Evolutionary conservation across 2,113 vertebrate genomes (phyloP).

Genomic region (Camarhynchus parvulus): DNA sequence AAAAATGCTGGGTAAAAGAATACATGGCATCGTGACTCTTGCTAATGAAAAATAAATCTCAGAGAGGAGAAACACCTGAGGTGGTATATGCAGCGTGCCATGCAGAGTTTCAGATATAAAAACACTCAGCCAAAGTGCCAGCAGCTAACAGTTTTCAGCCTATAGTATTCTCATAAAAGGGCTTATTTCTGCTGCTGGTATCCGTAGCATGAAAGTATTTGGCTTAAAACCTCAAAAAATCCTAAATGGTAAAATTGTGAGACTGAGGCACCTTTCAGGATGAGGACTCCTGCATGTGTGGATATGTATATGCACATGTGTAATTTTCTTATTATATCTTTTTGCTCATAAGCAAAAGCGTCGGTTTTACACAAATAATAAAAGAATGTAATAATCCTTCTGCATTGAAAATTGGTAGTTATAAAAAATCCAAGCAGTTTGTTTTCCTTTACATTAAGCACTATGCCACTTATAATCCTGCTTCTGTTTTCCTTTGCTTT

Average conservation of each 20-base stretch:
- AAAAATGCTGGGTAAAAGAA: not conserved
- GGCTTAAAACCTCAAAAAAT: not conserved
- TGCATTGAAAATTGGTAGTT: conserved; percentile 29
- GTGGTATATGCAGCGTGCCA: fast-evolving
- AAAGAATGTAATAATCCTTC: conserved; percentile 14
- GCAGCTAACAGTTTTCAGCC: not conserved
- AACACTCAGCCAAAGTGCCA: not conserved
- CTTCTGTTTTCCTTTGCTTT: conserved; percentile 37
- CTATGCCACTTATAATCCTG: not conserved
- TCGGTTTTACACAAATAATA: not conserved
- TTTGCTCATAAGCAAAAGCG: not conserved
- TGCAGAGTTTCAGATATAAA: not conserved
- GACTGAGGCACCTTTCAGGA: not conserved
- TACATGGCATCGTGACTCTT: not conserved
- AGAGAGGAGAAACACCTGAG: not conserved
- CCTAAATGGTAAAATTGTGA: not conserved
- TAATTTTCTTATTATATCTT: not conserved
- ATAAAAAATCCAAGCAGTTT: conserved; percentile 47
- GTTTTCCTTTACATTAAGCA: conserved; percentile 47
- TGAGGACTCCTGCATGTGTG: not conserved
- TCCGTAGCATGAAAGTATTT: not conserved
- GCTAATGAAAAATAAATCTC: not conserved
- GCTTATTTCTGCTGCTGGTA: not conserved
- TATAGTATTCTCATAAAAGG: not conserved
- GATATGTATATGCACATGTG: not conserved